These are phyloP conservation scores for Marmota flaviventris DNA, from an alignment of 2,113 vertebrate genomes.

Conservation along the genomic window DNA sequence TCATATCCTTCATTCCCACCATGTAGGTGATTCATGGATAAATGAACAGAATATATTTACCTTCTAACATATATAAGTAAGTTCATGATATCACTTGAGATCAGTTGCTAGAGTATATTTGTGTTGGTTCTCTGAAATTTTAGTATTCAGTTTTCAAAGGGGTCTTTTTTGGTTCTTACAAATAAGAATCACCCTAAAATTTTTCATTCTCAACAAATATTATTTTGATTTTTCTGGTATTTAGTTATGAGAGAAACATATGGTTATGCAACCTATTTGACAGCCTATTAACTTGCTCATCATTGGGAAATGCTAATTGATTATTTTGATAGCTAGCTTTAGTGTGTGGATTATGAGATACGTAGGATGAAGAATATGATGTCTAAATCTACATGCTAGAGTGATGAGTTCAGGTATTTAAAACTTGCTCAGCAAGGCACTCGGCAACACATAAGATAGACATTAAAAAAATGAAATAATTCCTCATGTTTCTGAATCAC, in stretches of 20 bases:
- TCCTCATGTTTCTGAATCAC: not conserved
- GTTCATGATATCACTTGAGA: not conserved
- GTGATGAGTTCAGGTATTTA: not conserved
- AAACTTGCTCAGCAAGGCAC: not conserved
- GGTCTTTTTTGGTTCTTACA: not conserved
- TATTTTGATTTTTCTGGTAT: slow-evolving; percentile 58
- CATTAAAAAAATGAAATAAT: not conserved
- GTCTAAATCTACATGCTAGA: not conserved
- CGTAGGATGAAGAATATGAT: not conserved
- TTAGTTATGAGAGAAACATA: slow-evolving; percentile 16
- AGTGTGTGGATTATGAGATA: slow-evolving; percentile 16
- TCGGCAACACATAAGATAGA: not conserved
- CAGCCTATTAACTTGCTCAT: slow-evolving; percentile 37
- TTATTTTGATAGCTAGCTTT: slow-evolving; percentile 7
- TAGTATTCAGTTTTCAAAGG: not conserved
- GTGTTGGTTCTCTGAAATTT: not conserved
- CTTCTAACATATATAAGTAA: not conserved
- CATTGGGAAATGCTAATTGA: slow-evolving; percentile 35
- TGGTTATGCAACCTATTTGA: not conserved
- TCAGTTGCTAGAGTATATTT: not conserved
- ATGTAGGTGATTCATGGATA: not conserved
- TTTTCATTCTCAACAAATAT: slow-evolving; percentile 36
- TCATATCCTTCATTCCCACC: not conserved
- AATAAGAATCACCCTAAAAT: not conserved
- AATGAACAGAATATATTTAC: not conserved